These are phyloP conservation scores for Struthidea cinerea DNA, from an alignment of 2,113 vertebrate species.

Conservation along the genomic window DNA sequence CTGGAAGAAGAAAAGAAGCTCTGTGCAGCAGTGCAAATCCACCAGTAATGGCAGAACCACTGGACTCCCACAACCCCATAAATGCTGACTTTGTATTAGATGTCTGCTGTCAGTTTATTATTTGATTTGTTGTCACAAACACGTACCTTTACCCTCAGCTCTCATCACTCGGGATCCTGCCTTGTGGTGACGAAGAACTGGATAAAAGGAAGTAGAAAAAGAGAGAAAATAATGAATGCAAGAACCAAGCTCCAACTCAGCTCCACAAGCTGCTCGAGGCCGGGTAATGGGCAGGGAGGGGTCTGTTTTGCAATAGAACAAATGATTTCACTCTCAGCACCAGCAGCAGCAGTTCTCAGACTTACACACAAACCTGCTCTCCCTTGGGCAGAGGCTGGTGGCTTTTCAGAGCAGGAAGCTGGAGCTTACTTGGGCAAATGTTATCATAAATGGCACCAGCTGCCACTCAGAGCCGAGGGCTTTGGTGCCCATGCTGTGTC, in stretches of 20 bases:
- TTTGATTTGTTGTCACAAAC: background rate
- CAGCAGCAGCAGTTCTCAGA: background rate
- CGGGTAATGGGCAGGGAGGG: background rate
- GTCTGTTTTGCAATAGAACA: background rate
- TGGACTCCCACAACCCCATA: background rate
- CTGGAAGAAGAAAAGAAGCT: slow-evolving; percentile 53
- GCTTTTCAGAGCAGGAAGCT: background rate
- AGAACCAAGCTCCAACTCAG: background rate
- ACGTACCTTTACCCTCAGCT: slow-evolving; percentile 72
- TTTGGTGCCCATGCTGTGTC: too few relatives aligned
- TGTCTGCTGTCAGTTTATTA: background rate
- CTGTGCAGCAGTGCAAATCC: background rate
- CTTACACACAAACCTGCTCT: background rate
- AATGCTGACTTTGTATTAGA: background rate
- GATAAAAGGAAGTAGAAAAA: background rate
- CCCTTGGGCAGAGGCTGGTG: background rate
- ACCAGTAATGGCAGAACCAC: background rate
- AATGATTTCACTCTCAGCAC: background rate
- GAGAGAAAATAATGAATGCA: background rate
- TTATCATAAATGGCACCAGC: background rate
- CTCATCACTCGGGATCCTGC: slow-evolving; percentile 71
- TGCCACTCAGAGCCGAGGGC: background rate
- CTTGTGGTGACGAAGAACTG: slow-evolving; percentile 73
- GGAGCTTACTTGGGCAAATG: background rate
- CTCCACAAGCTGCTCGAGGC: background rate